A percentile compares a stretch with the other conserved stretches of the same genome.
Evolutionary conservation across 2,888 invertebrate genomes (phyloP).

Genomic region (Horisme vitalbata): DNA sequence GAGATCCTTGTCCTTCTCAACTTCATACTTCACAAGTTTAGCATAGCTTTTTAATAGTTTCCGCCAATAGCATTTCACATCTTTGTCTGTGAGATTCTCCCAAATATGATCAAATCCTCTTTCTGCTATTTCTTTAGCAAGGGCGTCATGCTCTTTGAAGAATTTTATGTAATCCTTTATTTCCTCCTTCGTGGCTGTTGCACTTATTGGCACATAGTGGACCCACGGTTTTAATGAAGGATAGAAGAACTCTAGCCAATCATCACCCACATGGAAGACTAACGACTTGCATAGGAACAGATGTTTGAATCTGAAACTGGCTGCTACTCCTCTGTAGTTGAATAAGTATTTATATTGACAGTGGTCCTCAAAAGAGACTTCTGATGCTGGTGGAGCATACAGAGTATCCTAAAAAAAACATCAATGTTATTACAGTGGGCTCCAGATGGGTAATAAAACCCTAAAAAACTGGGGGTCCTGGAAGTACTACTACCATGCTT

Average conservation of each 20-base stretch:
- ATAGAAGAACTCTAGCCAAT: slow-evolving; percentile 98
- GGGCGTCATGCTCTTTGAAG: slow-evolving; percentile 87
- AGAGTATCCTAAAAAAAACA: slow-evolving; percentile 89
- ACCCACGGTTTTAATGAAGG: slow-evolving; percentile 95
- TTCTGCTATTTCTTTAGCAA: slow-evolving; percentile 90
- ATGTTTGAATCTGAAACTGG: slow-evolving; percentile 98
- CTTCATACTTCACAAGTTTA: slow-evolving; percentile 87
- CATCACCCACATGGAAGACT: slow-evolving; percentile 96
- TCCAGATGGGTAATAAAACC: too few species aligned
- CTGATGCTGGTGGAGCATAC: slow-evolving; percentile 90
- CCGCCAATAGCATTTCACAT: slow-evolving; percentile 94
- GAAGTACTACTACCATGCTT: too few species aligned
- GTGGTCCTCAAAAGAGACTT: slow-evolving; percentile 95
- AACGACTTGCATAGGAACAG: slow-evolving; percentile 95
- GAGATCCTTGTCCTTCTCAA: slow-evolving; percentile 82
- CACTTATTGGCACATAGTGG: slow-evolving; percentile 93
- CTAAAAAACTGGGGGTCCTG: too few species aligned
- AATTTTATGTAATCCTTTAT: slow-evolving; percentile 89
- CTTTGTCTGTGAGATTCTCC: slow-evolving; percentile 90
- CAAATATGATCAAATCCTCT: slow-evolving; percentile 92
- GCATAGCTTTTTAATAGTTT: slow-evolving; percentile 89
- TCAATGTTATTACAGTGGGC: too few species aligned
- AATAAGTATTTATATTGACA: slow-evolving; percentile 97
- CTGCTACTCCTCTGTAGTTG: slow-evolving; percentile 98
- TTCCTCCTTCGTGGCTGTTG: slow-evolving; percentile 85